These are phyloP conservation scores for Chloroceryle inda DNA, from an alignment of 2,797 vertebrate genomes.

Conservation along the genomic window DNA sequence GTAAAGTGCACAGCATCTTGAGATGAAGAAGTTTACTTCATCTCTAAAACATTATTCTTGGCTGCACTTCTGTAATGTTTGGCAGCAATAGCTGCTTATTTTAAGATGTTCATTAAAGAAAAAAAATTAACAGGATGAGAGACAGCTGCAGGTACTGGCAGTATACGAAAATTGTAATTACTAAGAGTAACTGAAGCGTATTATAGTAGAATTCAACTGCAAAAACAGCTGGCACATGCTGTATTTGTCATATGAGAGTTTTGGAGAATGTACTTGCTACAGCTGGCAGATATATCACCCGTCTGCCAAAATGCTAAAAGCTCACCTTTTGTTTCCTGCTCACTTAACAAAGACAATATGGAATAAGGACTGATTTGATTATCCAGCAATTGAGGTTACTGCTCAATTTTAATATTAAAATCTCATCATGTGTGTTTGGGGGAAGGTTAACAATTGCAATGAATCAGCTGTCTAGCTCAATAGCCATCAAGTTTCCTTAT, in stretches of 20 bases:
- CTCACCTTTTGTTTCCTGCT: slow-evolving; percentile 76
- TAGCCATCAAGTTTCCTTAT: not conserved
- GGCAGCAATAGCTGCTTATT: slow-evolving; percentile 73
- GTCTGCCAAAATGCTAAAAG: slow-evolving; percentile 53
- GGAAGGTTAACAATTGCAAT: not conserved
- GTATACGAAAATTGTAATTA: slow-evolving; percentile 81
- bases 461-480: not conserved
- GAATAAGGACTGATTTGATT: slow-evolving; percentile 7
- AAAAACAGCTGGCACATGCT: slow-evolving; percentile 81
- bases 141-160: slow-evolving; percentile 84
- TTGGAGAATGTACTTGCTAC: slow-evolving; percentile 64
- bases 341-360: slow-evolving; percentile 21
- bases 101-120: slow-evolving; percentile 69
- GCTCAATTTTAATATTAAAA: not conserved
- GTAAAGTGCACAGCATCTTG: slow-evolving; percentile 23
- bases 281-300: slow-evolving; percentile 74
- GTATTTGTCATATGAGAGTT: slow-evolving; percentile 76
- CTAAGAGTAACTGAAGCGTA: slow-evolving; percentile 83
- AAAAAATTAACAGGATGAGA: slow-evolving; percentile 75
- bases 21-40: slow-evolving; percentile 22
- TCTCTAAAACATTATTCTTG: slow-evolving; percentile 71
- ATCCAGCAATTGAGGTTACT: slow-evolving; percentile 1
- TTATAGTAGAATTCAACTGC: slow-evolving; percentile 76
- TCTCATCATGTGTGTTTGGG: not conserved
- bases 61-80: slow-evolving; percentile 73